Evolutionary conservation across 2,888 invertebrate genomes (phyloP).

Genomic region (Elysia crispata): DNA sequence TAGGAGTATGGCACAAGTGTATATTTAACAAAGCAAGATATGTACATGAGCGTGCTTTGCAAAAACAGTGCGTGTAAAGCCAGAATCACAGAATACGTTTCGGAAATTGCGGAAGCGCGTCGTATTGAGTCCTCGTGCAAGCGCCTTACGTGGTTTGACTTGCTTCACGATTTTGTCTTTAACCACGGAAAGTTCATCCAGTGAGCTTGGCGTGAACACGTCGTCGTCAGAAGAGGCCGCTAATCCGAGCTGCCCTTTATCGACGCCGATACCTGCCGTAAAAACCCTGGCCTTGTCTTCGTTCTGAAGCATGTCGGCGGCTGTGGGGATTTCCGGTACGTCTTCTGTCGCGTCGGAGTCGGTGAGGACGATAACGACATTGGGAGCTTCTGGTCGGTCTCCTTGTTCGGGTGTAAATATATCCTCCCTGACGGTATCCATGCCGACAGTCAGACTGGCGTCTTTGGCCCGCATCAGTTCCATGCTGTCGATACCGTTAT

Average conservation of each 20-base stretch:
- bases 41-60: too few relatives aligned
- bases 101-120: not conserved
- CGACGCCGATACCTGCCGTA: constrained; percentile 54
- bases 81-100: not conserved
- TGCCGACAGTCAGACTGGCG: constrained; percentile 59
- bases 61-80: not conserved
- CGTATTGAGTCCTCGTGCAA: not conserved
- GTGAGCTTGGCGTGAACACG: not conserved
- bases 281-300: constrained; percentile 56
- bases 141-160: constrained; percentile 29
- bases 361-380: constrained; percentile 64
- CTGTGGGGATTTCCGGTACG: not conserved
- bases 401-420: constrained; percentile 56
- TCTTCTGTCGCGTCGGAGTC: constrained; percentile 52
- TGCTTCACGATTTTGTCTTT: constrained; percentile 29
- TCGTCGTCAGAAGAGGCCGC: not conserved
- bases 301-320: constrained; percentile 39
- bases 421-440: constrained; percentile 55
- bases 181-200: not conserved
- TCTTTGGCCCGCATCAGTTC: constrained; percentile 48
- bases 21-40: too few relatives aligned
- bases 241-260: not conserved
- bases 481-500: constrained; percentile 57
- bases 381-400: constrained; percentile 56
- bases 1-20: too few relatives aligned